phyloP scores from a whole-genome alignment of 2,888 invertebrate species.

The Plebejus melissa region DNA sequence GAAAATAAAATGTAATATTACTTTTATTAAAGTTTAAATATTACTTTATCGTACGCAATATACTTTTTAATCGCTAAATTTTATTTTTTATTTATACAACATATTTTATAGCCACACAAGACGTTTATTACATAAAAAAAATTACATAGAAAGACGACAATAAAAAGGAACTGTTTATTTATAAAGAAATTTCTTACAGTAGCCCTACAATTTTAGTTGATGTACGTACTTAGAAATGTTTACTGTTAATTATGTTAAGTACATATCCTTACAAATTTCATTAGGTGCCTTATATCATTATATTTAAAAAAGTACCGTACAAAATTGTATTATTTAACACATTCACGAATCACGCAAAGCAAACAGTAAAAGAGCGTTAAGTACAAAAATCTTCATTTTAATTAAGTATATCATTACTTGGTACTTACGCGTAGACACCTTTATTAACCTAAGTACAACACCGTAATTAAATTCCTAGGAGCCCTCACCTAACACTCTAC shows the following conservation, averaged over 20 bases:
- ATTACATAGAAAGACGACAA: no score
- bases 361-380: background rate
- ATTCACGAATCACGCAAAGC: background rate
- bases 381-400: slow-evolving; percentile 10
- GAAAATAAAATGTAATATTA: background rate
- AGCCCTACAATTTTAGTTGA: no score
- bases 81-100: no score
- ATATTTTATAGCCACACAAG: no score
- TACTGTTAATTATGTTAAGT: no score
- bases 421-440: slow-evolving; percentile 31
- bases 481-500: slow-evolving; percentile 15
- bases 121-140: no score
- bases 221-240: no score
- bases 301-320: background rate
- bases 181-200: no score
- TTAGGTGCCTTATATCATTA: background rate
- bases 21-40: background rate
- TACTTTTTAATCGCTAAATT: no score
- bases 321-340: background rate
- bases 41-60: no score
- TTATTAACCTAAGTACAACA: slow-evolving; percentile 20
- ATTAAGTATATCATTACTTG: slow-evolving; percentile 20
- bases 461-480: background rate
- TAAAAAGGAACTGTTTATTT: no score
- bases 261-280: no score